Evolutionary conservation across 1,140 invertebrate species (phyloP).

Genomic region (Bombus polaris): DNA sequence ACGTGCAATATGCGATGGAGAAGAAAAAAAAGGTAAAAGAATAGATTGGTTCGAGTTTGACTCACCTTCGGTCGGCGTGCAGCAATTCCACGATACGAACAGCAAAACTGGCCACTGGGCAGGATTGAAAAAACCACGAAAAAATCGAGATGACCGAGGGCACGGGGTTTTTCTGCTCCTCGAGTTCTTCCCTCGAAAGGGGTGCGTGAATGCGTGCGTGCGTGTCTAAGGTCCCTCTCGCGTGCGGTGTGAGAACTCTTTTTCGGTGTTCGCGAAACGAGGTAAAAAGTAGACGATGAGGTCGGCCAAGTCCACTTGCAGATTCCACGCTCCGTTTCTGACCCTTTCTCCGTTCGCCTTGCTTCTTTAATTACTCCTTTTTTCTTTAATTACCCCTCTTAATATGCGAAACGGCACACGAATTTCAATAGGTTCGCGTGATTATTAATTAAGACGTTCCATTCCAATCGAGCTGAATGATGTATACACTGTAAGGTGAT

Average conservation of each 20-base stretch:
- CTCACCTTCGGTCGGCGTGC: conserved; percentile 47
- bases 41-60: background rate
- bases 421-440: conserved; percentile 67
- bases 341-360: background rate
- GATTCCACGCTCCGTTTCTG: conserved; percentile 41
- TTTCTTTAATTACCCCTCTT: conserved; percentile 53
- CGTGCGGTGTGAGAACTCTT: conserved; percentile 69
- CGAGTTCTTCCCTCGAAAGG: conserved; percentile 43
- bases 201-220: conserved; percentile 55
- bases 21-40: too few relatives aligned
- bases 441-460: conserved; percentile 68
- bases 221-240: conserved; percentile 62
- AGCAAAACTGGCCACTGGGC: conserved; percentile 20
- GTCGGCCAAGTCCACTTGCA: conserved; percentile 50
- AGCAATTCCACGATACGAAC: conserved; percentile 26
- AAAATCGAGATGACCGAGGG: conserved; percentile 55
- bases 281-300: conserved; percentile 64
- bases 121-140: conserved; percentile 47
- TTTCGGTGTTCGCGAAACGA: conserved; percentile 64
- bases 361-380: background rate
- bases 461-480: conserved; percentile 25
- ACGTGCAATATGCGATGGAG: background rate
- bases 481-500: conserved; percentile 39
- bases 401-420: conserved; percentile 67
- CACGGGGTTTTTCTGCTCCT: conserved; percentile 32